Percentiles rank a stretch among this genome's conserved stretches.
Conservation (phyloP, 2,797 vertebrate genomes). For the Silurus lanzhouensis region DNA sequence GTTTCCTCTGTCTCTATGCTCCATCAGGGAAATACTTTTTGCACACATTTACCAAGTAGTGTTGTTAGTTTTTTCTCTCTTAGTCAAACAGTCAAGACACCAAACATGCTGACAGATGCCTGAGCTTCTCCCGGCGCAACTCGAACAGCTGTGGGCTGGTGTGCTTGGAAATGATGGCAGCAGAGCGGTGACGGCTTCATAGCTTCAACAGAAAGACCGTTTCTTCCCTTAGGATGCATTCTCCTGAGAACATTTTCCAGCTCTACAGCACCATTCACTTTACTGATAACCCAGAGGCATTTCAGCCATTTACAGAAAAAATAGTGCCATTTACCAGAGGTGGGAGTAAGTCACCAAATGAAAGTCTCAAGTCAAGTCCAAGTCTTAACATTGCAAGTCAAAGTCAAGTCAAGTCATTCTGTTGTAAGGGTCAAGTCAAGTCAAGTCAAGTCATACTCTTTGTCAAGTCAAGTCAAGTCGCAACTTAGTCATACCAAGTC, state of each 20-base stretch:
- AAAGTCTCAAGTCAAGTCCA: too few relatives aligned
- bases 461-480: too few relatives aligned
- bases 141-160: conserved; percentile 16
- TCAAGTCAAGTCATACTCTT: too few relatives aligned
- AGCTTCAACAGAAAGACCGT: conserved; percentile 41
- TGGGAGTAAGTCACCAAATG: too few relatives aligned
- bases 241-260: conserved; percentile 45
- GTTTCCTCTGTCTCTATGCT: background rate
- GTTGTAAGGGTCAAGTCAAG: too few relatives aligned
- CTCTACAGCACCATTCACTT: conserved; percentile 36
- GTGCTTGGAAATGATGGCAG: conserved; percentile 17
- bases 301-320: conserved; percentile 10
- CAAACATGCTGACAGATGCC: conserved; percentile 44
- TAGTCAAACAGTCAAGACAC: conserved; percentile 30
- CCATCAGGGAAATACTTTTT: conserved; percentile 4
- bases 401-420: too few relatives aligned
- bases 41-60: conserved; percentile 12
- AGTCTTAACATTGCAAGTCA: too few relatives aligned
- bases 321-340: background rate
- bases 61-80: conserved; percentile 17
- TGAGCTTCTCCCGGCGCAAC: conserved; percentile 6
- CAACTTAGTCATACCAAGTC: too few relatives aligned
- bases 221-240: conserved; percentile 48
- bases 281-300: conserved; percentile 41
- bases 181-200: conserved; percentile 23